These are phyloP conservation scores for Tipula helvola DNA, from an alignment of 2,888 invertebrate species.

Conservation along the genomic window DNA sequence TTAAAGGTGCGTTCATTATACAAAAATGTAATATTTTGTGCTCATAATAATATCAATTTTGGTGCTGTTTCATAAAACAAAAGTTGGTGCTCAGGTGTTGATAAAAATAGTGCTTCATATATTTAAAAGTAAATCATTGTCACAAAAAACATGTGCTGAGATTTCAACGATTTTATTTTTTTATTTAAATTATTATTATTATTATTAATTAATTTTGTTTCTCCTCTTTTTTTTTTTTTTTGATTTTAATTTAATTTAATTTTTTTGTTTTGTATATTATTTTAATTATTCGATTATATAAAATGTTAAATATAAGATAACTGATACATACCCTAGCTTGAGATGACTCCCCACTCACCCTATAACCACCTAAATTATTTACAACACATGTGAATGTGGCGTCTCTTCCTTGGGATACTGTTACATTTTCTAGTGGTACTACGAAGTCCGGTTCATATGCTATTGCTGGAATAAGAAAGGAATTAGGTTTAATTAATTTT, in stretches of 20 bases:
- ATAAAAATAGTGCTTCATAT: constrained; percentile 6
- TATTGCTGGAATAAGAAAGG: constrained; percentile 31
- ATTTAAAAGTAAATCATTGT: background rate
- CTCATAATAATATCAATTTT: background rate
- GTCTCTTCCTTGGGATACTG: constrained; percentile 63
- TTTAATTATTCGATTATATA: background rate
- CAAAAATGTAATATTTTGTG: background rate
- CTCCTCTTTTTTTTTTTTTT: background rate
- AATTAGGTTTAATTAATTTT: too few species aligned
- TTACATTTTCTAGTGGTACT: constrained; percentile 62
- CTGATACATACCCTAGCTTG: constrained; percentile 75
- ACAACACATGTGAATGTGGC: constrained; percentile 69
- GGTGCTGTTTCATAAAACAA: constrained; percentile 7
- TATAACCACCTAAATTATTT: constrained; percentile 61
- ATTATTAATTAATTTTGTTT: too few species aligned
- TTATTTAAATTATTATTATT: constrained; percentile 14
- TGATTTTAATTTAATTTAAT: background rate
- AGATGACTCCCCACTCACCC: constrained; percentile 84
- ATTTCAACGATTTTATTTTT: background rate
- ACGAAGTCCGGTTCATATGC: constrained; percentile 65
- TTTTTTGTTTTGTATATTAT: background rate
- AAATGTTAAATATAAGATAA: constrained; percentile 19
- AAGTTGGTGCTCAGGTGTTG: constrained; percentile 8
- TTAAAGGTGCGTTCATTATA: background rate
- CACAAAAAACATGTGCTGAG: background rate